These are phyloP conservation scores for Patella pellucida DNA, from an alignment of 2,888 invertebrate genomes.

Conservation along the genomic window DNA sequence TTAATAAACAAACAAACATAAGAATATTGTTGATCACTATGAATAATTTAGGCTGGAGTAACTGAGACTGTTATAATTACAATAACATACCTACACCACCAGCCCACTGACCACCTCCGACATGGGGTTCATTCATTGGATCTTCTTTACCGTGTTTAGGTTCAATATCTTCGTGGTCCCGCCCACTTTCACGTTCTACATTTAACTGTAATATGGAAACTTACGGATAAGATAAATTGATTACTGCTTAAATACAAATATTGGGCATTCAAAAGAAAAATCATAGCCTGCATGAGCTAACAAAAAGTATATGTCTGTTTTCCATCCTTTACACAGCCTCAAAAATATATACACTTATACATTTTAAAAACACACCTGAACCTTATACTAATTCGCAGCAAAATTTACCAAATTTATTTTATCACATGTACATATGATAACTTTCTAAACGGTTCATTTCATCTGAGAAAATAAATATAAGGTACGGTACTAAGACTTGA, in stretches of 20 bases:
- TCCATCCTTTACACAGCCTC: too few relatives aligned
- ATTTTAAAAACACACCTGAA: too few relatives aligned
- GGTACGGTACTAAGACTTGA: too few relatives aligned
- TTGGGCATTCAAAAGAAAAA: not conserved
- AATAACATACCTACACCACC: conserved; percentile 83
- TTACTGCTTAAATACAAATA: not conserved
- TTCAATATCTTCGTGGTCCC: conserved; percentile 74
- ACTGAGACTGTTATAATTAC: conserved; percentile 18
- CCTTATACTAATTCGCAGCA: too few relatives aligned
- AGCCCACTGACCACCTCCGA: conserved; percentile 97
- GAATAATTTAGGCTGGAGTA: too few relatives aligned
- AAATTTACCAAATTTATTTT: too few relatives aligned
- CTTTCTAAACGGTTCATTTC: too few relatives aligned
- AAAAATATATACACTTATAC: too few relatives aligned
- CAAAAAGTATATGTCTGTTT: not conserved
- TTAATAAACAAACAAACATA: not conserved
- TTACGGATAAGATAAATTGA: not conserved
- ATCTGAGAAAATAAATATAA: too few relatives aligned
- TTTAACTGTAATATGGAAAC: conserved; percentile 38
- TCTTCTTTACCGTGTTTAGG: conserved; percentile 96
- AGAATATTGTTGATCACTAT: not conserved
- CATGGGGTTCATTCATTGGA: conserved; percentile 90
- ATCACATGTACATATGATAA: too few relatives aligned
- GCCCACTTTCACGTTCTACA: conserved; percentile 77
- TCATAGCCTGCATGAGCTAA: not conserved